Percentiles rank a stretch among this genome's conserved stretches.
Conservation (phyloP, 2,888 invertebrate genomes). For the Xanthia icteritia region DNA sequence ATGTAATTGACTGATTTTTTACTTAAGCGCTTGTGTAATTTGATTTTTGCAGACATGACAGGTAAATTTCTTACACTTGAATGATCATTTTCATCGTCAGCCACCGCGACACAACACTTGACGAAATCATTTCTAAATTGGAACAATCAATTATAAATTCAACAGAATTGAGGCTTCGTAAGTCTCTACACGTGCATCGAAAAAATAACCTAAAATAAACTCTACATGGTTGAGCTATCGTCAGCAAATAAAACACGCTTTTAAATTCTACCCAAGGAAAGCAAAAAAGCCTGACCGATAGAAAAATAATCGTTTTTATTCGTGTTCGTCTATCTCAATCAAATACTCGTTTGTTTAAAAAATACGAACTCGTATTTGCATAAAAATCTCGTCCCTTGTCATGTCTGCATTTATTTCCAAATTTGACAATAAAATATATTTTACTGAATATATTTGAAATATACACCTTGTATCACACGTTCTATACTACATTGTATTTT, state of each 20-base stretch:
- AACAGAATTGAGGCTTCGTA: not conserved
- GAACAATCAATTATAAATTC: not conserved
- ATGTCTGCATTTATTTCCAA: constrained; percentile 53
- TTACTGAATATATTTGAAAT: constrained; percentile 42
- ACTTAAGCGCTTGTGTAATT: constrained; percentile 38
- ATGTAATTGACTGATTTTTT: constrained; percentile 63
- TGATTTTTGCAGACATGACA: constrained; percentile 52
- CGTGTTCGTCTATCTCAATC: constrained; percentile 25
- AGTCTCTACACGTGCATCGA: not conserved
- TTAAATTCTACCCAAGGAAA: not conserved
- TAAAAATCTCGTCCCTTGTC: constrained; percentile 33
- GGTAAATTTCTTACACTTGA: not conserved
- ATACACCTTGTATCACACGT: constrained; percentile 42
- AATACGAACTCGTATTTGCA: constrained; percentile 1
- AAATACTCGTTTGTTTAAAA: constrained; percentile 32
- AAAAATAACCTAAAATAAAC: not conserved
- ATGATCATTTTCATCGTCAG: not conserved
- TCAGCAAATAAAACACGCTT: constrained; percentile 12
- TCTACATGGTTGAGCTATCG: not conserved
- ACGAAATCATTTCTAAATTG: not conserved
- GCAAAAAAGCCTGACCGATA: constrained; percentile 1
- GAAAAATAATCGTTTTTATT: constrained; percentile 32
- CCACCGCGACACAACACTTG: too few species aligned
- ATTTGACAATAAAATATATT: constrained; percentile 64
- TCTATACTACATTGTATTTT: constrained; percentile 42